Base-by-base conservation (phyloP, 2,113 vertebrate genomes). In the Semnornis frantzii region DNA sequence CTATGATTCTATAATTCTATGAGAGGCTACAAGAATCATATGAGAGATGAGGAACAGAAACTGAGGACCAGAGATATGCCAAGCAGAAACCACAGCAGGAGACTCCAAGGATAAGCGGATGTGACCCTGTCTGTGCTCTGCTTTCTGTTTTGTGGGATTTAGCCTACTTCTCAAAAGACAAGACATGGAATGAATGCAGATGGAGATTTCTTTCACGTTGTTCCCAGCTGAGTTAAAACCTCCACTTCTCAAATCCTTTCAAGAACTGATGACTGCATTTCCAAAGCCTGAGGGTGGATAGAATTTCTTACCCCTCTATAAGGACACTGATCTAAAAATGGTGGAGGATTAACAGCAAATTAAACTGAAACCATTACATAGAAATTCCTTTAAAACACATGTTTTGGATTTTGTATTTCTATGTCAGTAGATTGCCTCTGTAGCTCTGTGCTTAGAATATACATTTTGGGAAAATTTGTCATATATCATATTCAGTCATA, bases 21-120 rank as follows among this genome's bases (percentile, higher is more conserved):
- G 42, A 42, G 14, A 89, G 71, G 21, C 60, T 90, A 31, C 68
- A 85, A 89, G 52, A 89, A 73, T 21, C 9, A 79, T 50, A 85
- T 14, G n/a, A 93, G 50, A 90, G 44, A 76, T 39, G n/a, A 72
- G 52, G 50, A 92, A 60, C 16, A 82, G 69, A 80, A 46, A 71
- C 21, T 42, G 46, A 52, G 27, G n/a, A 90, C 70, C 65, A 62
- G 37, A 63, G 10, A 65, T n/a, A 80, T 71, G 86, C 80, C 60
- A 62, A 92, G 65, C 60, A 81, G 28, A 95, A 89, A 86, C 16
- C 62, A 85, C 46, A 70, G 71, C 30, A 92, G 60, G 74, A 92
- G 57, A 46, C 66, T 89, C n/a, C 1, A 8, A 89, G 39, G 46
- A 87, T 79, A 87, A 90, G 87, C 62, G 84, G 86, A 90, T 59